These are phyloP conservation scores for Stegophylla sp. DNA, from an alignment of 2,888 invertebrate species.

Conservation along the genomic window DNA sequence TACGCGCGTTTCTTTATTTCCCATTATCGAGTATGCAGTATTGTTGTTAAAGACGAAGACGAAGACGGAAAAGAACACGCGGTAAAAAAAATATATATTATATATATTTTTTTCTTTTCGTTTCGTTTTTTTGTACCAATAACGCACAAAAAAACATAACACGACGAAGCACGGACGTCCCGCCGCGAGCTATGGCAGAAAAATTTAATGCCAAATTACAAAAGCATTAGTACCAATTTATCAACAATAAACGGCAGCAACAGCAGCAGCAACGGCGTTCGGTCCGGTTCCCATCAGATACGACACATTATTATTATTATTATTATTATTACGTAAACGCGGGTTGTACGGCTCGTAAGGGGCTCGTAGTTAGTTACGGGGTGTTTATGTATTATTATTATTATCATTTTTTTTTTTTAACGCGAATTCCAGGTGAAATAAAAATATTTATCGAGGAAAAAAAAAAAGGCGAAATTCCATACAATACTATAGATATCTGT, in stretches of 20 bases:
- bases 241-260: slow-evolving; percentile 41
- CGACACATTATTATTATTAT: neutral
- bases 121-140: slow-evolving; percentile 26
- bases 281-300: neutral
- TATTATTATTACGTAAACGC: no score
- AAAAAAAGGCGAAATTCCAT: slow-evolving; percentile 29
- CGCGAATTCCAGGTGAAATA: slow-evolving; percentile 47
- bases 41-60: neutral
- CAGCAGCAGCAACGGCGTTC: neutral
- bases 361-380: slow-evolving; percentile 23
- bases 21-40: neutral
- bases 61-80: neutral
- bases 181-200: slow-evolving; percentile 43
- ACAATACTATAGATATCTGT: neutral
- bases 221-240: slow-evolving; percentile 59
- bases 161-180: slow-evolving; percentile 38
- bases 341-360: no score
- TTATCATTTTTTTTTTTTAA: slow-evolving; percentile 11
- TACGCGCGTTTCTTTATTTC: neutral
- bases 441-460: slow-evolving; percentile 22
- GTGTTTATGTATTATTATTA: slow-evolving; percentile 16
- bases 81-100: slow-evolving; percentile 5
- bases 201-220: slow-evolving; percentile 59
- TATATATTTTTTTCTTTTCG: slow-evolving; percentile 9
- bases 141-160: slow-evolving; percentile 5